Conservation (phyloP, 1,140 invertebrate species). For the Heliothis virescens region DNA sequence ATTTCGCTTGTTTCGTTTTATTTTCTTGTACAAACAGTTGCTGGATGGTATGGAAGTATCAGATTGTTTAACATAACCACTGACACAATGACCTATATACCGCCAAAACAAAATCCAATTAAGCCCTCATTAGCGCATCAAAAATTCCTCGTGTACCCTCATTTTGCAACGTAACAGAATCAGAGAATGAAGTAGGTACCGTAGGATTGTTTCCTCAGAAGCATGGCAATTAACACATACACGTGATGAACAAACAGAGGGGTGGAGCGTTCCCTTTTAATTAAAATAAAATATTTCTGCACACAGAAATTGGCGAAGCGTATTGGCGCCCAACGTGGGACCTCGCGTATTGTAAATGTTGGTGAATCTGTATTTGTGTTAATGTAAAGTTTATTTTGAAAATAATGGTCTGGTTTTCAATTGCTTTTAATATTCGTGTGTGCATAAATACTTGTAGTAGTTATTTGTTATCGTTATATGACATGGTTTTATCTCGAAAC, state of each 20-base stretch:
- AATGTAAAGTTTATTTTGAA: not conserved
- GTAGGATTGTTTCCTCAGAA: conserved; percentile 6
- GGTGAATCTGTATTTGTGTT: not conserved
- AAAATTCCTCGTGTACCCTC: conserved; percentile 2
- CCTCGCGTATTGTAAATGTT: not conserved
- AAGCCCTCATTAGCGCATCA: not conserved
- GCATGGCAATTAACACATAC: conserved; percentile 34
- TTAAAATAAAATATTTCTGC: conserved; percentile 31
- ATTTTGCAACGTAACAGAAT: not conserved
- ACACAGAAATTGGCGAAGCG: conserved; percentile 3
- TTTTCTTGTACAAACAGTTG: no score
- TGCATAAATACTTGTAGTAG: no score
- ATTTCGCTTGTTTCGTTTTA: no score
- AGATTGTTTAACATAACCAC: not conserved
- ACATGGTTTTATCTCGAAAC: no score
- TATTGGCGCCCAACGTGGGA: conserved; percentile 43
- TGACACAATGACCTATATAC: not conserved
- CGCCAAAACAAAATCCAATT: not conserved
- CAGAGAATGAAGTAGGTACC: not conserved
- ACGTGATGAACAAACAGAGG: not conserved
- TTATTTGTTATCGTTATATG: no score
- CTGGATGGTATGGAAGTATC: no score
- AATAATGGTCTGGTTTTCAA: no score
- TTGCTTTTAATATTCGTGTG: no score
- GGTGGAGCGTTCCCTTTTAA: conserved; percentile 13